Evolutionary conservation across 1,140 invertebrate species (phyloP), one percentile per base, ranked within the genome.

Genomic region (Anoplophora glabripennis): DNA sequence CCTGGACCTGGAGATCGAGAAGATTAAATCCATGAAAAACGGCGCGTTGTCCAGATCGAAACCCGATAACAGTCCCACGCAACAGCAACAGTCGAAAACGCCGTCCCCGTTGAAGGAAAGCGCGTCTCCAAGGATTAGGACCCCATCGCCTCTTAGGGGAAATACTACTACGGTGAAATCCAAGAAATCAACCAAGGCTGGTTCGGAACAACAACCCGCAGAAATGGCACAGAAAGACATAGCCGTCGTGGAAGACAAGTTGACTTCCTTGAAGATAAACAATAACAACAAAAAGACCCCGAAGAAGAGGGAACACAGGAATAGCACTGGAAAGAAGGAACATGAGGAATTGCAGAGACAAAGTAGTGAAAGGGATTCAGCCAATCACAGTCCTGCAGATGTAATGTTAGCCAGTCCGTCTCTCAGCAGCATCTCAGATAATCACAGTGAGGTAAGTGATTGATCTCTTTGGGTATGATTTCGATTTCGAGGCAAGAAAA

Each of bases 351-450:
- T 78, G 63, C 72, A 77, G 46, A 78, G 78, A 70, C 75, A 73
- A 57, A 78, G 76, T 66, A 79, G 77, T 48, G 82, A 83, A 61
- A 77, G 85, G 57, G 84, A 86, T 73, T 86, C 84, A 21, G 84
- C 84, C 17, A 87, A 86, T 72, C 84, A 86, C 61, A 87, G 85
- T 75, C 85, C 85, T 11, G 81, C 81, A 18, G 84, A 86, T 69
- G 80, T 80, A 46, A 81, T 84, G 78, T 65, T 84, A 61, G 81
- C 80, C 58, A 84, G 83, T 76, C 81, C 82, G 33, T 82, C 83
- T 53, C 78, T 84, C 61, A 85, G 83, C 72, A 80, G 83, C 63
- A 85, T 84, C 69, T 86, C 84, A 44, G 84, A 86, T 70, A 82
- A 82, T 68, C 83, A 85, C 57, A 86, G 84, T 72, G 84, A 86